A percentile compares a stretch with the other conserved stretches of the same genome.
These are phyloP conservation scores for Ormyrus rosae DNA, from an alignment of 2,888 invertebrate genomes.

Conservation along the genomic window DNA sequence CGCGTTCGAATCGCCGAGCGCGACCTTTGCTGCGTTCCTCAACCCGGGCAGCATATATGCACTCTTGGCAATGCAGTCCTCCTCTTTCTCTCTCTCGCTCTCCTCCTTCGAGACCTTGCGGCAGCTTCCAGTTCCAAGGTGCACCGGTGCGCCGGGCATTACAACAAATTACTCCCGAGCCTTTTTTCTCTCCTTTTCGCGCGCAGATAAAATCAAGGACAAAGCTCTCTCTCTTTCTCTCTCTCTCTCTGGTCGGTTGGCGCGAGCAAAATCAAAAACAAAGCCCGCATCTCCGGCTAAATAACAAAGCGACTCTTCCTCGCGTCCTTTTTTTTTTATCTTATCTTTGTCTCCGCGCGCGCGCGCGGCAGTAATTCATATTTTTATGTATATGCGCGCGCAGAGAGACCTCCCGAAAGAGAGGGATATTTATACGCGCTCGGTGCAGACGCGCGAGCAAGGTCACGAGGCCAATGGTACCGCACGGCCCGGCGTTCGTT, in stretches of 20 bases:
- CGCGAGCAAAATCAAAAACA: constrained; percentile 21
- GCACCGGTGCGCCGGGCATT: constrained; percentile 43
- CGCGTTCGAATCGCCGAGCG: not conserved
- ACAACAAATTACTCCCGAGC: constrained; percentile 41
- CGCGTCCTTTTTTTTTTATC: too few relatives aligned
- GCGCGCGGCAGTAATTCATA: not conserved
- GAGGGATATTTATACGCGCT: constrained; percentile 15
- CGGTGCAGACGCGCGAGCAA: constrained; percentile 65
- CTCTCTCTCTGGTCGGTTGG: not conserved
- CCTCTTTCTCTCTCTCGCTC: not conserved
- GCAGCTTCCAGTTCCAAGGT: constrained; percentile 45
- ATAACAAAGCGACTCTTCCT: constrained; percentile 6
- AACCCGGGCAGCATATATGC: not conserved
- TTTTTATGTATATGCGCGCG: constrained; percentile 2
- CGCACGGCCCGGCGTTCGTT: too few relatives aligned
- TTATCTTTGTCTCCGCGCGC: too few relatives aligned
- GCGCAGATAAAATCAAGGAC: constrained; percentile 43
- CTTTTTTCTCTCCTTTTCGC: constrained; percentile 2
- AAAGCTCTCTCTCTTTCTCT: not conserved
- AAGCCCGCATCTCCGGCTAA: constrained; percentile 6
- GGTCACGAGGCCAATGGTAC: constrained; percentile 70
- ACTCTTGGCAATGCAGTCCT: constrained; percentile 15
- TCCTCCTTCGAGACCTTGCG: constrained; percentile 31
- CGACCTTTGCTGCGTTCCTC: constrained; percentile 34
- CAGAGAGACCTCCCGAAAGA: not conserved